phyloP scores from a whole-genome alignment of 2,888 invertebrate genomes.

The Xylota sylvarum region DNA sequence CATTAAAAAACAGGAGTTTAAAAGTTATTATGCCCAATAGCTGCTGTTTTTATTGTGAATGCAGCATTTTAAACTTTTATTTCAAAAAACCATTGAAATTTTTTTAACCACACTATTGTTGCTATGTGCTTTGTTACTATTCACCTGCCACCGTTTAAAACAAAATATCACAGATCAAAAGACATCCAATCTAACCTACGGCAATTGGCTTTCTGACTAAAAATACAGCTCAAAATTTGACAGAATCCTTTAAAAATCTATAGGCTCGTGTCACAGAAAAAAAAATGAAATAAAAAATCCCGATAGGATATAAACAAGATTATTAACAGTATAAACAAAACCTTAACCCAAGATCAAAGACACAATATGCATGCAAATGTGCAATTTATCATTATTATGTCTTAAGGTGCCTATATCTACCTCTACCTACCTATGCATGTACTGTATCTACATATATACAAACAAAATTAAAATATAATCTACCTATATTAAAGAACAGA shows the following conservation, averaged over 20 bases:
- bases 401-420: constrained; percentile 9
- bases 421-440: not conserved
- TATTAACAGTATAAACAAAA: constrained; percentile 17
- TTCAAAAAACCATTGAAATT: too few relatives aligned
- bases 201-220: too few relatives aligned
- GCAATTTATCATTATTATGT: not conserved
- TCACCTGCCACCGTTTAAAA: too few relatives aligned
- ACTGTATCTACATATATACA: not conserved
- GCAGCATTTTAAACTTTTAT: too few relatives aligned
- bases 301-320: constrained; percentile 2
- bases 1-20: too few relatives aligned
- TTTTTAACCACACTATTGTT: too few relatives aligned
- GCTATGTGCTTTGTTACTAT: too few relatives aligned
- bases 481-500: not conserved
- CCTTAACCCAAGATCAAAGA: constrained; percentile 26
- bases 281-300: not conserved
- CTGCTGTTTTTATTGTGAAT: too few relatives aligned
- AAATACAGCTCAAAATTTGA: not conserved
- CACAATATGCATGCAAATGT: not conserved
- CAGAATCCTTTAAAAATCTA: not conserved
- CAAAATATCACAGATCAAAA: too few relatives aligned
- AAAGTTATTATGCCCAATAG: too few relatives aligned
- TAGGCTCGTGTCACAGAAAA: not conserved
- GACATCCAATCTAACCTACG: too few relatives aligned
- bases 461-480: not conserved